These are phyloP conservation scores for Apotomis betuletana DNA, from an alignment of 2,888 invertebrate genomes.

Conservation along the genomic window DNA sequence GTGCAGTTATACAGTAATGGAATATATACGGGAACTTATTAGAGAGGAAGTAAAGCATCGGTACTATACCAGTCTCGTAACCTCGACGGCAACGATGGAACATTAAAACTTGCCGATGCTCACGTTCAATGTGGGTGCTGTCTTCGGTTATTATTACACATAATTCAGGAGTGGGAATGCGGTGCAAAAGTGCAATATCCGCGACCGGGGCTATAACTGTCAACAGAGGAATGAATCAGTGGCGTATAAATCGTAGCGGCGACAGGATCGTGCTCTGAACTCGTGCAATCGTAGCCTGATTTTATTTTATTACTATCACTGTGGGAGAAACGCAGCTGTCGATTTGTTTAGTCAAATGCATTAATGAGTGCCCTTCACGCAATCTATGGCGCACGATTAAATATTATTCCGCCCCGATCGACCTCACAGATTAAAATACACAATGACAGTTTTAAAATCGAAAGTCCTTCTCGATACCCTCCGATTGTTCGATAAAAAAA, in stretches of 20 bases:
- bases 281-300: constrained; percentile 66
- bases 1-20: background rate
- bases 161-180: constrained; percentile 73
- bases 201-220: constrained; percentile 74
- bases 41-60: background rate
- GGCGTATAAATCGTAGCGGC: constrained; percentile 71
- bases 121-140: constrained; percentile 47
- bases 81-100: constrained; percentile 42
- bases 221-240: constrained; percentile 78
- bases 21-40: too few relatives aligned
- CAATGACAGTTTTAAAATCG: constrained; percentile 49
- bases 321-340: constrained; percentile 58
- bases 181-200: constrained; percentile 79
- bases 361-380: constrained; percentile 55
- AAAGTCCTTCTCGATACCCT: constrained; percentile 50
- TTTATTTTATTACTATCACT: constrained; percentile 71
- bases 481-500: constrained; percentile 42
- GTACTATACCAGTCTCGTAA: constrained; percentile 32
- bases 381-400: constrained; percentile 38
- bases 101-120: constrained; percentile 48
- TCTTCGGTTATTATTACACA: constrained; percentile 70
- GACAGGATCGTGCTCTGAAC: constrained; percentile 65
- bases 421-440: constrained; percentile 40
- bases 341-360: constrained; percentile 72
- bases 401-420: constrained; percentile 37